phyloP scores from a whole-genome alignment of 2,888 invertebrate genomes.

The Allygus modestus region DNA sequence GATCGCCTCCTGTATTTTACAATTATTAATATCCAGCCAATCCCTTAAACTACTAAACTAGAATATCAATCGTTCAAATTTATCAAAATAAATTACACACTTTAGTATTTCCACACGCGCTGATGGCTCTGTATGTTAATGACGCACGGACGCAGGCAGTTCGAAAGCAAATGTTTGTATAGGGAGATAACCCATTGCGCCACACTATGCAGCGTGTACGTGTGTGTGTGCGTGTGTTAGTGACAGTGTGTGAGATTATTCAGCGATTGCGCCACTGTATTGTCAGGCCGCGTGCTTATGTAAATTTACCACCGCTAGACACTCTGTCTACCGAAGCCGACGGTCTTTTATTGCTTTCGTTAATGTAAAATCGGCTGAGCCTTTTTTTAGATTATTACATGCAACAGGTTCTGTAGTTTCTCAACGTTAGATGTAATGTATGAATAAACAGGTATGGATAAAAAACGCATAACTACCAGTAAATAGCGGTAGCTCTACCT shows the following conservation, averaged over 20 bases:
- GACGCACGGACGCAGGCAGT: conserved; percentile 1
- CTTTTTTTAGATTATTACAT: too few species aligned
- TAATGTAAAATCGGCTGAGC: neutral
- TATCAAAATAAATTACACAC: too few species aligned
- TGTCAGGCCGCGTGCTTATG: conserved; percentile 34
- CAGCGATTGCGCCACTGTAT: conserved; percentile 42
- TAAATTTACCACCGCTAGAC: conserved; percentile 34
- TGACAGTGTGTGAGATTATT: conserved; percentile 25
- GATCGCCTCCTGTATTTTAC: too few species aligned
- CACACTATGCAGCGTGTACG: neutral
- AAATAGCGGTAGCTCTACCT: too few species aligned
- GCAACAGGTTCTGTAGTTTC: too few species aligned
- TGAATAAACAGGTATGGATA: too few species aligned
- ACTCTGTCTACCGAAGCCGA: conserved; percentile 3
- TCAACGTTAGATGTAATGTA: too few species aligned
- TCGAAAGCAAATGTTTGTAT: conserved; percentile 34
- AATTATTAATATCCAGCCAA: too few species aligned
- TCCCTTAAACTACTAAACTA: too few species aligned
- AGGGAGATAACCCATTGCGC: conserved; percentile 30
- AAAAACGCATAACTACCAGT: too few species aligned
- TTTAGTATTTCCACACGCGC: neutral
- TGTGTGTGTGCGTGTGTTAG: conserved; percentile 41
- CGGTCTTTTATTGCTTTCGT: neutral
- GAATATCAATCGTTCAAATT: too few species aligned
- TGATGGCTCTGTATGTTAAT: neutral